Conservation (phyloP, 2,113 vertebrate species). For the Cololabis saira region DNA sequence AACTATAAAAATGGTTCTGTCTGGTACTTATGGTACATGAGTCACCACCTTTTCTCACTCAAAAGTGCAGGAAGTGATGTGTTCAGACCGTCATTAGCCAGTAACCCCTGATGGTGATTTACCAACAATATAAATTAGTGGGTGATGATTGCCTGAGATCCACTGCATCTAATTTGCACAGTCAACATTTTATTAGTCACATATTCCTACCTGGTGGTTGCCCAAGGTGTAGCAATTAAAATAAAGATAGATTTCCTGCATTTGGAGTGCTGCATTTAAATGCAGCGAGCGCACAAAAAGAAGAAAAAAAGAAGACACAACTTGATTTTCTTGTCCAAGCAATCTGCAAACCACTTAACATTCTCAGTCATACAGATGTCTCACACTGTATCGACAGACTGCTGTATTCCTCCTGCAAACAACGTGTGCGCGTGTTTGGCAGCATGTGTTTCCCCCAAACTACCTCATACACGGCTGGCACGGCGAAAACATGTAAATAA, state of each 20-base stretch:
- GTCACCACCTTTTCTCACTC: slow-evolving; percentile 21
- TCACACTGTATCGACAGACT: slow-evolving; percentile 6
- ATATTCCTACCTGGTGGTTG: slow-evolving; percentile 32
- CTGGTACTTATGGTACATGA: slow-evolving; percentile 13
- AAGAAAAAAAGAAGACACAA: neutral
- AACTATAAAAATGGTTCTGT: neutral
- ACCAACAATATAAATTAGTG: slow-evolving; percentile 47
- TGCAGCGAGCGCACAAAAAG: neutral
- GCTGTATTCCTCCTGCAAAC: slow-evolving; percentile 61
- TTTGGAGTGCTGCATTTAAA: slow-evolving; percentile 19
- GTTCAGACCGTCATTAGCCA: slow-evolving; percentile 46
- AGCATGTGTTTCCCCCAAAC: slow-evolving; percentile 62
- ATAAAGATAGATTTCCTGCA: slow-evolving; percentile 8
- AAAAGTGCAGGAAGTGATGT: slow-evolving; percentile 21
- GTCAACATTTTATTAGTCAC: slow-evolving; percentile 65
- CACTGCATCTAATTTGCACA: slow-evolving; percentile 64
- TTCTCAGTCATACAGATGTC: slow-evolving; percentile 12
- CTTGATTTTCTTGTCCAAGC: slow-evolving; percentile 17
- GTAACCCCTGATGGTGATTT: slow-evolving; percentile 38
- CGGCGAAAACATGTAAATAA: slow-evolving; percentile 73
- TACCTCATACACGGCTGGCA: slow-evolving; percentile 47
- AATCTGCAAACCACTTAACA: slow-evolving; percentile 30
- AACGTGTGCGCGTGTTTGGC: slow-evolving; percentile 53
- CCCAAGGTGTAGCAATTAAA: slow-evolving; percentile 34
- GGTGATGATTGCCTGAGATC: slow-evolving; percentile 60